A percentile compares a stretch with the other conserved stretches of the same genome.
These are phyloP conservation scores for Sinotaia quadrata DNA, from an alignment of 2,888 invertebrate species.

Conservation along the genomic window DNA sequence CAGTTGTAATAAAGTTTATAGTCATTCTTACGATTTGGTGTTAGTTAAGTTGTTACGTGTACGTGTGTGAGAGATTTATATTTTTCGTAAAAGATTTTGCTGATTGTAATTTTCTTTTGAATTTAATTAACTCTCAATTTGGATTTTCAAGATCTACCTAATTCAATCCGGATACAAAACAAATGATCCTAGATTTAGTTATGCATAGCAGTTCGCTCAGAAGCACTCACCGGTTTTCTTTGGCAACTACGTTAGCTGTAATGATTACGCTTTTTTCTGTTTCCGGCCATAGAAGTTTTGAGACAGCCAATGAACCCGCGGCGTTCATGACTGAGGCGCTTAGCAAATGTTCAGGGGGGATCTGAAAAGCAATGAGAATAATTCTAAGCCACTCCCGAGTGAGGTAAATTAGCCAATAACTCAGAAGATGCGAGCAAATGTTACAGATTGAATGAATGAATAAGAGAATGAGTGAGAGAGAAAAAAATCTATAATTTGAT, in stretches of 20 bases:
- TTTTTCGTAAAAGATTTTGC: too few species aligned
- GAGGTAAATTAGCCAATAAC: not conserved
- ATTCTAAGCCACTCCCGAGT: too few species aligned
- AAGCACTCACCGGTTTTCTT: slow-evolving; percentile 33
- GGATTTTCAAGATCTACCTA: too few species aligned
- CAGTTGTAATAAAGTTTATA: too few species aligned
- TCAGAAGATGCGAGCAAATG: not conserved
- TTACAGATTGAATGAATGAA: not conserved
- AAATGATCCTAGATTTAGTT: too few species aligned
- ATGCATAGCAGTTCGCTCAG: too few species aligned
- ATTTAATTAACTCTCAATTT: too few species aligned
- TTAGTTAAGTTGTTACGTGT: too few species aligned
- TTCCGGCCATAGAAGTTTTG: slow-evolving; percentile 93
- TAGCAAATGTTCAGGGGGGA: slow-evolving; percentile 83
- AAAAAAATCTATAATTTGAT: slow-evolving; percentile 1
- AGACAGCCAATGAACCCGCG: slow-evolving; percentile 89
- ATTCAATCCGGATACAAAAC: too few species aligned
- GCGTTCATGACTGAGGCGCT: slow-evolving; percentile 97
- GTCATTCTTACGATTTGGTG: too few species aligned
- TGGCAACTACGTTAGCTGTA: slow-evolving; percentile 30
- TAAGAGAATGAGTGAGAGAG: slow-evolving; percentile 1
- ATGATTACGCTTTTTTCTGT: slow-evolving; percentile 79
- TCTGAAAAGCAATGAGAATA: slow-evolving; percentile 47
- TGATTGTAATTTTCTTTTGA: too few species aligned
- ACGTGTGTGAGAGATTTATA: too few species aligned